These are phyloP conservation scores for Hoplodrina blanda DNA, from an alignment of 2,888 invertebrate genomes.

Conservation along the genomic window DNA sequence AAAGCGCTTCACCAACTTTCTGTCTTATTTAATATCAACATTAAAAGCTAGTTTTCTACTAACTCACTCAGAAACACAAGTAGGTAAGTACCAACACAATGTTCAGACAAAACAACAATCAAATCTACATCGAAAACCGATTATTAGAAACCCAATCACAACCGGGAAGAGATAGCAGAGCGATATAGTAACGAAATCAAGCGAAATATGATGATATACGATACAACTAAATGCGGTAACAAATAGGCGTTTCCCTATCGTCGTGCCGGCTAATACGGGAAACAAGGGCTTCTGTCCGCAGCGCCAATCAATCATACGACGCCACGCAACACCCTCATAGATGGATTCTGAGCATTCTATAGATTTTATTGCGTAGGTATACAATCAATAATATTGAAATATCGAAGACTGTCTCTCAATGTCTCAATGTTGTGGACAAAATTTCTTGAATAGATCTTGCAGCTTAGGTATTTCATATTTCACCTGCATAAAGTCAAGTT, in stretches of 20 bases:
- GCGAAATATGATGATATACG: constrained; percentile 47
- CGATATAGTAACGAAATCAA: constrained; percentile 39
- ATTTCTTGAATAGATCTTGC: too few species aligned
- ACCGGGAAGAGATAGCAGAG: constrained; percentile 19
- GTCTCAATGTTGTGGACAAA: neutral
- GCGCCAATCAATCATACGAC: constrained; percentile 66
- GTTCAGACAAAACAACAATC: constrained; percentile 38
- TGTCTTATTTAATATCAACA: neutral
- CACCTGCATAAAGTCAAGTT: too few species aligned
- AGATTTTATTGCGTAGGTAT: constrained; percentile 7
- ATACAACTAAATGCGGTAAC: constrained; percentile 44
- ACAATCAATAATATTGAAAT: neutral
- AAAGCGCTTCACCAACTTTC: neutral
- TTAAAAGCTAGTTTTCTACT: neutral
- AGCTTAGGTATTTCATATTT: too few species aligned
- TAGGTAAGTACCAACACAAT: neutral
- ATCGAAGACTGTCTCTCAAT: neutral
- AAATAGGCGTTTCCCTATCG: constrained; percentile 55
- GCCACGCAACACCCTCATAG: constrained; percentile 36
- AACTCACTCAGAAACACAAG: neutral
- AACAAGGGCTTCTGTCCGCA: constrained; percentile 54
- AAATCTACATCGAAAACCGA: constrained; percentile 54
- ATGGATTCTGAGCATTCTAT: constrained; percentile 37
- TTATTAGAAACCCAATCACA: constrained; percentile 38
- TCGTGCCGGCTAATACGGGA: constrained; percentile 57